A percentile compares a stretch with the other conserved stretches of the same genome.
These are phyloP conservation scores for Cygnus atratus DNA, from an alignment of 2,113 vertebrate species.

Conservation along the genomic window DNA sequence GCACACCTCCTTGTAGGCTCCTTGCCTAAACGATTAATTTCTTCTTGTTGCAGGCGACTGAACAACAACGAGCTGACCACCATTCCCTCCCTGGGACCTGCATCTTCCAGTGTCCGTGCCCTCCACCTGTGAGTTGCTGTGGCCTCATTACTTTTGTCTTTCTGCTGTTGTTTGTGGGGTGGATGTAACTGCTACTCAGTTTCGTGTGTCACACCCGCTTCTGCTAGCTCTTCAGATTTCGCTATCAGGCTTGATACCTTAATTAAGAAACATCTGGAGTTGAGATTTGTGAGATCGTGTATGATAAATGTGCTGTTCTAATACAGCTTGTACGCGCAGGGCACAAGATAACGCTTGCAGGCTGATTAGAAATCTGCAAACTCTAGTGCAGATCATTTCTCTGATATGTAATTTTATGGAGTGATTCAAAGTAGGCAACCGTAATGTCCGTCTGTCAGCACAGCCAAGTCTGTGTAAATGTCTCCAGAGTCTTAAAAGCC, in stretches of 20 bases:
- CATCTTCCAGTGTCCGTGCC: slow-evolving; percentile 75
- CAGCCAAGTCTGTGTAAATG: not conserved
- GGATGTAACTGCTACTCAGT: not conserved
- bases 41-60: slow-evolving; percentile 83
- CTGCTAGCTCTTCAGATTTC: not conserved
- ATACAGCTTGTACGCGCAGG: not conserved
- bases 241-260: not conserved
- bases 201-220: fast-evolving
- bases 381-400: not conserved
- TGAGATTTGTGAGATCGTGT: not conserved
- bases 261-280: not conserved
- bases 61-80: slow-evolving; percentile 90
- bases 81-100: slow-evolving; percentile 85
- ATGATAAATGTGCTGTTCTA: not conserved
- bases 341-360: not conserved
- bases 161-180: not conserved
- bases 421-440: not conserved
- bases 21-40: not conserved
- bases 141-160: not conserved
- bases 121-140: slow-evolving; percentile 89
- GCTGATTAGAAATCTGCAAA: not conserved
- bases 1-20: fast-evolving
- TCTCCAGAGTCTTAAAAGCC: not conserved
- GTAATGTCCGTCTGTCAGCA: not conserved
- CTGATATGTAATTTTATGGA: not conserved